phyloP scores from a whole-genome alignment of 2,888 invertebrate genomes.

The Steinernema carpocapsae region DNA sequence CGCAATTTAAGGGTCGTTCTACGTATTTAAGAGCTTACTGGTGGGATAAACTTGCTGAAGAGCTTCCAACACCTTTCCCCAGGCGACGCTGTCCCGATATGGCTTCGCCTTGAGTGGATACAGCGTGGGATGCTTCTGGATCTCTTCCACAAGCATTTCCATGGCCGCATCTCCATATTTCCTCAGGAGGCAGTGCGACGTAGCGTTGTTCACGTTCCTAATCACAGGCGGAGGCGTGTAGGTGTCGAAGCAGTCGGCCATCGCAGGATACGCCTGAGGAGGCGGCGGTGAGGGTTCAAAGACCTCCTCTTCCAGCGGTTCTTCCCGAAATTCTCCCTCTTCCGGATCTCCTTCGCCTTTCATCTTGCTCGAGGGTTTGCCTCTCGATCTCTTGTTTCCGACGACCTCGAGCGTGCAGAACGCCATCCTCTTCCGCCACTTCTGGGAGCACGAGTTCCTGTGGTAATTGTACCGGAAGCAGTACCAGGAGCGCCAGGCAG shows the following conservation, averaged over 20 bases:
- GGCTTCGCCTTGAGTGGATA: conserved; percentile 14
- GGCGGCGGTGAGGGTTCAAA: background rate
- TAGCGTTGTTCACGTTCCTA: background rate
- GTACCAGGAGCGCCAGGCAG: conserved; percentile 22
- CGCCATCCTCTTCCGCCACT: conserved; percentile 13
- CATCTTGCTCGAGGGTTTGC: background rate
- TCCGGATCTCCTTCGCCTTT: background rate
- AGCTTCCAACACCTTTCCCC: conserved; percentile 24
- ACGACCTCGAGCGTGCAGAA: background rate
- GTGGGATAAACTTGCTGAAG: background rate
- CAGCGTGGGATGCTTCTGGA: background rate
- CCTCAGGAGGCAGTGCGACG: conserved; percentile 5
- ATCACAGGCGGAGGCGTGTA: too few species aligned
- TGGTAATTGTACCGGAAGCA: conserved; percentile 30
- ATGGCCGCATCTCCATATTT: conserved; percentile 24
- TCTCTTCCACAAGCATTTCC: conserved; percentile 22
- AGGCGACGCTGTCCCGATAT: conserved; percentile 8
- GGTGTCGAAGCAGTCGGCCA: conserved; percentile 9
- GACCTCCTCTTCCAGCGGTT: background rate
- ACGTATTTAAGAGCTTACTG: background rate
- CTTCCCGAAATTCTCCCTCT: background rate
- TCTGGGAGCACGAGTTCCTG: conserved; percentile 12
- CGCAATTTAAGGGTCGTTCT: background rate
- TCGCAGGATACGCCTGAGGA: background rate
- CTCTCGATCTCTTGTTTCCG: background rate